Evolutionary conservation across 2,888 invertebrate species (phyloP).

Genomic region (Sminthurinus aureus): DNA sequence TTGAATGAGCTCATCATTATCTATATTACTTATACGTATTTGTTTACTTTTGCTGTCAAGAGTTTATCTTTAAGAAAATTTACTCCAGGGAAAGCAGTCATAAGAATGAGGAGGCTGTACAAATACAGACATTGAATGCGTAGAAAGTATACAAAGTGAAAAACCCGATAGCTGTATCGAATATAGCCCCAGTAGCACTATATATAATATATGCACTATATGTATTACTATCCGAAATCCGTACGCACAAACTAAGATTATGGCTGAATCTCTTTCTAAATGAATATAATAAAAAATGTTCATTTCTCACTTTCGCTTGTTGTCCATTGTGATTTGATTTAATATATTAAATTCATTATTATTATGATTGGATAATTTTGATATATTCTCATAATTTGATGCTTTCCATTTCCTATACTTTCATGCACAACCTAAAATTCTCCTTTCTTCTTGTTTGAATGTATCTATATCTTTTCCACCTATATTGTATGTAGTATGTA

Average conservation of each 20-base stretch:
- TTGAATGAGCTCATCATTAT: conserved; percentile 5
- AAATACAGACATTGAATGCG: not conserved
- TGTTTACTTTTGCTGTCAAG: conserved; percentile 12
- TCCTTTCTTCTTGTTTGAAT: no score
- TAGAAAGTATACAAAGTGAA: not conserved
- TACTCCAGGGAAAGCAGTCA: not conserved
- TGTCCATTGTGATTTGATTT: not conserved
- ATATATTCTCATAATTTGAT: not conserved
- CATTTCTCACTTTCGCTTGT: not conserved
- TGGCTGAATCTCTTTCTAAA: not conserved
- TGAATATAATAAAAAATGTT: conserved; percentile 1
- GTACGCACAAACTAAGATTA: not conserved
- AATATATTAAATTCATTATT: conserved; percentile 12
- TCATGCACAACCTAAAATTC: no score
- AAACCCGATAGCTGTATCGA: no score
- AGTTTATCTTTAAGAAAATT: conserved; percentile 10
- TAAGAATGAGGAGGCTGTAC: no score
- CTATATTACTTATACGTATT: no score
- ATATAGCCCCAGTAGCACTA: no score
- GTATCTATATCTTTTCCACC: no score
- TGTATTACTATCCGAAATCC: no score
- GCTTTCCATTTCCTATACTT: no score
- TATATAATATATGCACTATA: no score
- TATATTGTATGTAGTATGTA: no score
- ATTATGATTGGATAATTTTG: conserved; percentile 14